A percentile compares a stretch with the other conserved stretches of the same genome.
Conservation (phyloP, 2,888 invertebrate species). For the Atethmia centrago region DNA sequence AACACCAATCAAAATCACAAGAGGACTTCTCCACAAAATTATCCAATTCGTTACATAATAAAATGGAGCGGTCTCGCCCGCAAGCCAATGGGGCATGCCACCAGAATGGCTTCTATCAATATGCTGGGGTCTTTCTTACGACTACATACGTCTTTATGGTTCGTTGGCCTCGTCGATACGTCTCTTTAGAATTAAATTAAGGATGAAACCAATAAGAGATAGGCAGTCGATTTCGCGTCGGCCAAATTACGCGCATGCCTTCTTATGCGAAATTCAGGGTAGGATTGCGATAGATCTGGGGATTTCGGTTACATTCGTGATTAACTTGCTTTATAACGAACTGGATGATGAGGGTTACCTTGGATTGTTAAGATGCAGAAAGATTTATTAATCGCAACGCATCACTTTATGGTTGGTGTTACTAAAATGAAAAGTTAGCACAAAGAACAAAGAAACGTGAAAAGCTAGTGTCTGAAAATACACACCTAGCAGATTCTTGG, state of each 20-base stretch:
- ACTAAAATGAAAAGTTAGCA: neutral
- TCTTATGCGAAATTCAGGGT: slow-evolving; percentile 60
- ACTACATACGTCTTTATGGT: slow-evolving; percentile 84
- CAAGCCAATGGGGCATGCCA: slow-evolving; percentile 80
- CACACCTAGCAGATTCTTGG: neutral
- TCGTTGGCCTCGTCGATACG: slow-evolving; percentile 81
- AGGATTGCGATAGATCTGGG: slow-evolving; percentile 58
- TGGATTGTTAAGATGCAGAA: slow-evolving; percentile 14
- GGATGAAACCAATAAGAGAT: slow-evolving; percentile 84
- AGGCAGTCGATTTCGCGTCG: slow-evolving; percentile 76
- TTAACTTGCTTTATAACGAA: slow-evolving; percentile 61
- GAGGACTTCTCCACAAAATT: slow-evolving; percentile 62
- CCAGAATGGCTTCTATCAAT: slow-evolving; percentile 83
- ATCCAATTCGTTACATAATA: slow-evolving; percentile 70
- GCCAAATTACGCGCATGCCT: slow-evolving; percentile 75
- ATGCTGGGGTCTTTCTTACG: slow-evolving; percentile 76
- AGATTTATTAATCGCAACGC: neutral
- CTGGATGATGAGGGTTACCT: slow-evolving; percentile 35
- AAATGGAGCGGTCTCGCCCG: slow-evolving; percentile 74
- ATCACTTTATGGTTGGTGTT: neutral
- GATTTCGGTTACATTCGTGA: slow-evolving; percentile 61
- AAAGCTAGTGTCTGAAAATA: neutral
- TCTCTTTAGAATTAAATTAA: slow-evolving; percentile 88
- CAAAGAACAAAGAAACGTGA: no score
- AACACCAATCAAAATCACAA: slow-evolving; percentile 59